Percentiles rank a stretch among this genome's conserved stretches.
These are phyloP conservation scores for Tipula confusa DNA, from an alignment of 2,888 invertebrate species.

Conservation along the genomic window DNA sequence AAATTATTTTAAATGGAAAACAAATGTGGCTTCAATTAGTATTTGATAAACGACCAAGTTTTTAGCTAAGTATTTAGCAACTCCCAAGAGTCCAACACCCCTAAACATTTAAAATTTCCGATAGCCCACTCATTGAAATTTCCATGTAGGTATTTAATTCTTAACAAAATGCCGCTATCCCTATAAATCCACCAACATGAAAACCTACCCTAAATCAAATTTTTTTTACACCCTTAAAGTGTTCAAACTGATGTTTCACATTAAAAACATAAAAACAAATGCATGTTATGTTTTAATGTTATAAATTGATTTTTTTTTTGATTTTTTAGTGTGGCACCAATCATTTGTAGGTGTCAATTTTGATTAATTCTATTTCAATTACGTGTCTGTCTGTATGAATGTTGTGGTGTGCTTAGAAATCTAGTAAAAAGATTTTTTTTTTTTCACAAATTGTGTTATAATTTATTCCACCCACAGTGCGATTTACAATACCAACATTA, in stretches of 20 bases:
- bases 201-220: neutral
- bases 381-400: no score
- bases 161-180: neutral
- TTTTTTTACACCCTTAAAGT: neutral
- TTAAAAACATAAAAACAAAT: neutral
- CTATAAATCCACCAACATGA: neutral
- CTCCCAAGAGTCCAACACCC: no score
- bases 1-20: no score
- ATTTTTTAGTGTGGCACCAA: neutral
- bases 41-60: no score
- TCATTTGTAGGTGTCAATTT: neutral
- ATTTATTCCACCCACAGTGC: neutral
- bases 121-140: no score
- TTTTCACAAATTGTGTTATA: neutral
- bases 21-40: no score
- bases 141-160: neutral
- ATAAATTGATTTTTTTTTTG: neutral
- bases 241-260: slow-evolving; percentile 6
- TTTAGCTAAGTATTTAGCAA: no score
- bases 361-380: slow-evolving; percentile 6
- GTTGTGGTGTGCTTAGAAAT: neutral
- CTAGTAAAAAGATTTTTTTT: no score
- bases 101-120: no score
- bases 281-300: neutral
- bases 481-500: neutral